Percentiles rank a stretch among this genome's conserved stretches.
Conservation (phyloP, 2,113 vertebrate genomes). For the Thymallus thymallus region DNA sequence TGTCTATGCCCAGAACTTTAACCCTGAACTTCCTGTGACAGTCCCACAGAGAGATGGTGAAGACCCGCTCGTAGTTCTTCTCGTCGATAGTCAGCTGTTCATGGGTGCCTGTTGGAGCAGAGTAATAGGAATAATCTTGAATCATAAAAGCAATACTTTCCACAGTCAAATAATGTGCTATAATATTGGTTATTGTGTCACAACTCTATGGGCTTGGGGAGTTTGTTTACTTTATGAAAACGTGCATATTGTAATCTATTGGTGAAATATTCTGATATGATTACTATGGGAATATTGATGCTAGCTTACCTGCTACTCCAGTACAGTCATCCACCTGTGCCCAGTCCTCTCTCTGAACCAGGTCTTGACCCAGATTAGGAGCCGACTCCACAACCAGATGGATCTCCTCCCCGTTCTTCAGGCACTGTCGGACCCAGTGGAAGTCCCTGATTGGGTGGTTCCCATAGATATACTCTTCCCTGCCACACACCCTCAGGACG, state of each 20-base stretch:
- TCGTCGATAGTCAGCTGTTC: slow-evolving; percentile 95
- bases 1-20: slow-evolving; percentile 93
- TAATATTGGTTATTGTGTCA: no score
- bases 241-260: no score
- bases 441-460: slow-evolving; percentile 88
- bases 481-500: slow-evolving; percentile 90
- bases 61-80: slow-evolving; percentile 93
- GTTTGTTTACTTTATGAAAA: no score
- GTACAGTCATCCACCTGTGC: slow-evolving; percentile 95
- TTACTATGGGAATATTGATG: no score
- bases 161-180: neutral
- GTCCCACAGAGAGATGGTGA: slow-evolving; percentile 98
- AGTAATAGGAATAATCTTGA: neutral
- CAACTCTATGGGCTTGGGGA: no score
- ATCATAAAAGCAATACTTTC: neutral
- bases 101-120: slow-evolving; percentile 73
- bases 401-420: slow-evolving; percentile 93
- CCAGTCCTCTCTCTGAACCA: slow-evolving; percentile 94
- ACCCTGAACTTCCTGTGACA: slow-evolving; percentile 93
- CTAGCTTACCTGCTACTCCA: slow-evolving; percentile 80
- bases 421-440: slow-evolving; percentile 92
- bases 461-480: slow-evolving; percentile 92
- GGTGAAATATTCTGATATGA: no score
- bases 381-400: slow-evolving; percentile 87
- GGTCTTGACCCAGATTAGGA: slow-evolving; percentile 81